These are phyloP conservation scores for Noctuana brunneofusca DNA, from an alignment of 2,888 invertebrate species.

Conservation along the genomic window DNA sequence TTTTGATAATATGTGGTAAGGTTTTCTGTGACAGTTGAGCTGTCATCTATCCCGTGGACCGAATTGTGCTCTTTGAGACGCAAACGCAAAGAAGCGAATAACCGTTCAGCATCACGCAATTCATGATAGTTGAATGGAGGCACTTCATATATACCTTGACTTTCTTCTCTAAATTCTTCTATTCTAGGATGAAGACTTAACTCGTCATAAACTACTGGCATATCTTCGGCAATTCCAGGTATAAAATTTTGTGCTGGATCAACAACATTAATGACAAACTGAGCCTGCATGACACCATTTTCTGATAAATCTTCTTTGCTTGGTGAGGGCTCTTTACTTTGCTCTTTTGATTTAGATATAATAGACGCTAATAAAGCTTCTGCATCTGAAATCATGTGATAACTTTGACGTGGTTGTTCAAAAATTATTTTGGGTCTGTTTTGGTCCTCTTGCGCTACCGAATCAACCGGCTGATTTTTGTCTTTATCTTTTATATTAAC, in stretches of 20 bases:
- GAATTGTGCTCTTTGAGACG: conserved; percentile 25
- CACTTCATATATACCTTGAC: conserved; percentile 27
- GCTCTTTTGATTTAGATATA: conserved; percentile 10
- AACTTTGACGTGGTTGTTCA: conserved; percentile 39
- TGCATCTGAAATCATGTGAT: conserved; percentile 43
- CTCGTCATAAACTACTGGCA: background rate
- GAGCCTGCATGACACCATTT: background rate
- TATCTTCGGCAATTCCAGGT: background rate
- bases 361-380: conserved; percentile 43
- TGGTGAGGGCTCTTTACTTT: background rate
- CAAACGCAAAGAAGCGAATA: conserved; percentile 43
- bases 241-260: background rate
- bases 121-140: conserved; percentile 37
- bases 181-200: background rate
- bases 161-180: conserved; percentile 4
- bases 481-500: background rate
- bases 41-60: conserved; percentile 36
- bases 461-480: background rate
- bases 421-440: conserved; percentile 3
- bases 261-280: background rate
- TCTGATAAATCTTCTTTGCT: background rate
- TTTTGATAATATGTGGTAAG: background rate
- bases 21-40: background rate
- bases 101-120: conserved; percentile 39
- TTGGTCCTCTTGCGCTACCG: background rate